Conservation (phyloP, 1,140 invertebrate species). For the Drosophila ohnishii region DNA sequence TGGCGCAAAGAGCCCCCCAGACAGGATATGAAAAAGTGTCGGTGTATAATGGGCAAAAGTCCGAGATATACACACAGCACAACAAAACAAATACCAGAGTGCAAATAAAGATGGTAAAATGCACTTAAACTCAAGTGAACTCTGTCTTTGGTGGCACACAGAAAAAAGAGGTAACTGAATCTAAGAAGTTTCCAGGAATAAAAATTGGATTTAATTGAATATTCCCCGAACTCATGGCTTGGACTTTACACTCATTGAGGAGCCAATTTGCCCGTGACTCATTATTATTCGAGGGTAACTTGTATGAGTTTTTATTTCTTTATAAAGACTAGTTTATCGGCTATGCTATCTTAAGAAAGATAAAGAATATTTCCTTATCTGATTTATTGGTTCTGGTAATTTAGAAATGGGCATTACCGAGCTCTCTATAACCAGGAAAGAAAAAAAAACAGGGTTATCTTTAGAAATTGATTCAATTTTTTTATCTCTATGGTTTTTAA, state of each 20-base stretch:
- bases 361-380: constrained; percentile 33
- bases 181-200: background rate
- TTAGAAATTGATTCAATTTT: constrained; percentile 10
- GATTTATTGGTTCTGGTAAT: constrained; percentile 28
- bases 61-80: constrained; percentile 40
- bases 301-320: constrained; percentile 22
- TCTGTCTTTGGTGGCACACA: constrained; percentile 14
- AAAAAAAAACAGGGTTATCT: constrained; percentile 4
- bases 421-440: constrained; percentile 3
- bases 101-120: constrained; percentile 78
- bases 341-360: constrained; percentile 20
- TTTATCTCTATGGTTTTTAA: constrained; percentile 16
- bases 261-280: constrained; percentile 23
- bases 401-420: constrained; percentile 14
- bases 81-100: constrained; percentile 72
- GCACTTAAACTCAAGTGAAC: constrained; percentile 79
- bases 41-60: constrained; percentile 68
- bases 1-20: constrained; percentile 40
- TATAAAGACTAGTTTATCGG: constrained; percentile 30
- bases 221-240: constrained; percentile 16
- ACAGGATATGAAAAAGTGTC: constrained; percentile 81
- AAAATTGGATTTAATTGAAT: constrained; percentile 2
- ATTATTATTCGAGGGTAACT: constrained; percentile 16
- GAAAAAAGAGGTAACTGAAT: background rate
- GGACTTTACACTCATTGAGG: constrained; percentile 14